A percentile compares a stretch with the other conserved stretches of the same genome.
Conservation (phyloP, 1,140 invertebrate species). For the Drosophila prosaltans region DNA sequence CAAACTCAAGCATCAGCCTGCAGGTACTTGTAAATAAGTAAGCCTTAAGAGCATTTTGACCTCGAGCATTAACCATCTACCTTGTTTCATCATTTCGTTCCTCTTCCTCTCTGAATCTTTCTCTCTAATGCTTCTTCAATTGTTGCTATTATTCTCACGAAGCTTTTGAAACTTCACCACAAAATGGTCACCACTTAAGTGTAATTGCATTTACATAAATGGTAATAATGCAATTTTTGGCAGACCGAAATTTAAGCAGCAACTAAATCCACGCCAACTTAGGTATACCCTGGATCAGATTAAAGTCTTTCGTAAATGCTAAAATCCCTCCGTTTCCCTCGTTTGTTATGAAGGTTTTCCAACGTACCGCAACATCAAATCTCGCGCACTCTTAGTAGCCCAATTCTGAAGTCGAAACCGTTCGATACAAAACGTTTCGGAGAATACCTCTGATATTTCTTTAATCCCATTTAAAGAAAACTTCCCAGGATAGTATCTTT, state of each 20-base stretch:
- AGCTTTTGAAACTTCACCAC: slow-evolving; percentile 47
- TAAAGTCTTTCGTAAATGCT: too few species aligned
- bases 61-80: slow-evolving; percentile 42
- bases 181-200: slow-evolving; percentile 60
- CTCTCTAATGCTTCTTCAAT: slow-evolving; percentile 15
- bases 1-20: neutral
- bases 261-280: neutral
- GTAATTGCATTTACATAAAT: slow-evolving; percentile 55
- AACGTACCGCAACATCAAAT: too few species aligned
- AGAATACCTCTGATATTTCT: too few species aligned
- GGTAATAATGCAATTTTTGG: slow-evolving; percentile 56
- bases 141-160: slow-evolving; percentile 37
- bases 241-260: neutral
- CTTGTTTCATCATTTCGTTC: neutral
- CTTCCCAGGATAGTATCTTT: too few species aligned
- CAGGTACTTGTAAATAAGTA: slow-evolving; percentile 22
- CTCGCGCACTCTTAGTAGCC: too few species aligned
- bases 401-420: too few species aligned
- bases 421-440: too few species aligned
- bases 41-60: slow-evolving; percentile 12
- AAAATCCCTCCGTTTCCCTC: too few species aligned
- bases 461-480: too few species aligned
- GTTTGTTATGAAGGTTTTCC: too few species aligned
- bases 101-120: neutral
- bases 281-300: too few species aligned